phyloP scores from a whole-genome alignment of 2,113 vertebrate species.

The Eulemur rufifrons region DNA sequence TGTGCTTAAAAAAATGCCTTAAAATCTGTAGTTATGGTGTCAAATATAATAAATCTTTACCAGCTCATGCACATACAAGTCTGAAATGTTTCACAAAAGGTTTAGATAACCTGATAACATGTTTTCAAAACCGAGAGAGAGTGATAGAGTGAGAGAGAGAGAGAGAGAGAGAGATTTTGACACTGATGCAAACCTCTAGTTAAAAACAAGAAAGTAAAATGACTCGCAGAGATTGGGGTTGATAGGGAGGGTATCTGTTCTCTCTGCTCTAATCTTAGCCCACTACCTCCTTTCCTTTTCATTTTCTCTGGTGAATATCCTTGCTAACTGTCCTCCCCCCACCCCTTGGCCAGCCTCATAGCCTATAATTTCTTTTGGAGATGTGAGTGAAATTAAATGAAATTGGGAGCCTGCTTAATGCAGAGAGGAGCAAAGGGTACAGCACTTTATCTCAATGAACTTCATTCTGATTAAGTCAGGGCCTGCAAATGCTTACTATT shows the following conservation, averaged over 20 bases:
- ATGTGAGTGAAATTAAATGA: slow-evolving; percentile 68
- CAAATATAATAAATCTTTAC: slow-evolving; percentile 74
- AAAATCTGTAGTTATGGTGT: slow-evolving; percentile 66
- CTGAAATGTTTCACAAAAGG: slow-evolving; percentile 67
- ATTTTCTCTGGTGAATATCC: not conserved
- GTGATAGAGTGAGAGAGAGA: not conserved
- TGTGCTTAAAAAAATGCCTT: slow-evolving; percentile 64
- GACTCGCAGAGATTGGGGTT: not conserved
- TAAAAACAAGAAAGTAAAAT: slow-evolving; percentile 67
- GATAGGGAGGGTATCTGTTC: not conserved
- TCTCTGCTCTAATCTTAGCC: not conserved
- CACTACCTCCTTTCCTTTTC: not conserved
- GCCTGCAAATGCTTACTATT: slow-evolving; percentile 66
- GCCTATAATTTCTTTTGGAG: slow-evolving; percentile 62
- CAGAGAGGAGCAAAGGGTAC: slow-evolving; percentile 74
- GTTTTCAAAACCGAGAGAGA: slow-evolving; percentile 55
- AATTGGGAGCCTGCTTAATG: slow-evolving; percentile 67
- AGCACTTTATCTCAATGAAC: slow-evolving; percentile 70
- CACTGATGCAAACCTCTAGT: slow-evolving; percentile 46
- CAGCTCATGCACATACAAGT: slow-evolving; percentile 67
- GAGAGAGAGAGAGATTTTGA: not conserved
- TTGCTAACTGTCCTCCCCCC: not conserved
- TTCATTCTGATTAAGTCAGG: slow-evolving; percentile 74
- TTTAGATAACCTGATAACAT: slow-evolving; percentile 71
- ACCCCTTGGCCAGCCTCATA: not conserved